Conservation (phyloP, 35 echinoderm and acorn worm species). For the Heliocidaris erythrogramma region DNA sequence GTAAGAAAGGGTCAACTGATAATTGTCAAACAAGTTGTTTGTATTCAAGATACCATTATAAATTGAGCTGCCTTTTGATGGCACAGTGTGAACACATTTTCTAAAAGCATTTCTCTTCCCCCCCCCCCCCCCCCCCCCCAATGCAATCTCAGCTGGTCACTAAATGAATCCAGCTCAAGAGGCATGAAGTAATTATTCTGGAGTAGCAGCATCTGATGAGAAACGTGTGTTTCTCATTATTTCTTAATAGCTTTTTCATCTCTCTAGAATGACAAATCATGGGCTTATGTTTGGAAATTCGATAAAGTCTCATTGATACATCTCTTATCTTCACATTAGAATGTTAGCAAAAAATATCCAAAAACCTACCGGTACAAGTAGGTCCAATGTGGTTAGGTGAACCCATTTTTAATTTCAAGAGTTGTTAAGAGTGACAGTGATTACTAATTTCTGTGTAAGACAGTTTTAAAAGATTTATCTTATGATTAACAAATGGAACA, state of each 20-base stretch:
- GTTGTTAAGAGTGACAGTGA: not conserved
- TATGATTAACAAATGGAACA: not conserved
- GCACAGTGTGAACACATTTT: too few species aligned
- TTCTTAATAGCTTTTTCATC: not conserved
- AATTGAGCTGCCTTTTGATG: too few species aligned
- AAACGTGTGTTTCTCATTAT: constrained; percentile 8
- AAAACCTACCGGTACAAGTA: too few species aligned
- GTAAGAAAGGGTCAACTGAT: too few species aligned
- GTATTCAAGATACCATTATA: too few species aligned
- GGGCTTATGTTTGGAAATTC: not conserved
- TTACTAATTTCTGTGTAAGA: not conserved
- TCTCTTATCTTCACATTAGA: not conserved
- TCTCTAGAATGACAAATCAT: not conserved
- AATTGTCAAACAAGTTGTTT: too few species aligned
- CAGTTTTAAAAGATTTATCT: not conserved
- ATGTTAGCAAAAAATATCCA: not conserved
- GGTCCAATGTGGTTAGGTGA: too few species aligned
- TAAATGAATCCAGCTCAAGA: not conserved
- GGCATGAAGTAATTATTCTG: not conserved
- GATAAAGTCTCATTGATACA: not conserved
- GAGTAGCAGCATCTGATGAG: not conserved
- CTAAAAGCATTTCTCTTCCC: too few species aligned
- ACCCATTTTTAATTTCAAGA: too few species aligned
- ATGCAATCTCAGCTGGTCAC: not conserved
- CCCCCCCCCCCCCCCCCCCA: not conserved